Conservation (phyloP, 1,140 invertebrate species). For the Magallana angulata region DNA sequence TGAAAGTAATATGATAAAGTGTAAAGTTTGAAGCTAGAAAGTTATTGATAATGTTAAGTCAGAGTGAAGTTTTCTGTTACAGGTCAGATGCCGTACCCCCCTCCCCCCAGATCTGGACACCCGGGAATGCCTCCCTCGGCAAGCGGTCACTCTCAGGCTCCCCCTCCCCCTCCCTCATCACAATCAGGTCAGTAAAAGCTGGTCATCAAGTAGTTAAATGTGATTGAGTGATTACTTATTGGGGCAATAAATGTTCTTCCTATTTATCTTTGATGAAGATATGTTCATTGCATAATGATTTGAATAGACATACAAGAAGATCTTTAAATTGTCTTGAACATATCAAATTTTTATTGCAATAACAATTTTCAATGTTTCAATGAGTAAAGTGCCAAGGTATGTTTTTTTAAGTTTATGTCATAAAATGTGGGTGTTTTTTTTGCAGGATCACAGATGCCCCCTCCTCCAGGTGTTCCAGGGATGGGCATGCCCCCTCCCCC, state of each 20-base stretch:
- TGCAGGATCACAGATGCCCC: conserved; percentile 24
- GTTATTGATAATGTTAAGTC: not conserved
- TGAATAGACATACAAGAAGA: no score
- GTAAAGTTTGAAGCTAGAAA: no score
- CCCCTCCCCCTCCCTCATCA: conserved; percentile 41
- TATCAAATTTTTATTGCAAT: no score
- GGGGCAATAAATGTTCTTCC: no score
- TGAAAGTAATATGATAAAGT: no score
- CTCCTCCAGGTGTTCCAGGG: conserved; percentile 30
- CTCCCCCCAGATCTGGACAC: conserved; percentile 79
- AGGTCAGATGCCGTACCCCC: conserved; percentile 62
- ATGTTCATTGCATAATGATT: no score
- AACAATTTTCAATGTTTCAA: no score
- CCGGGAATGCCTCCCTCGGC: conserved; percentile 74
- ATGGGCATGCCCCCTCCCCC: conserved; percentile 49
- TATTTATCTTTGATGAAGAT: no score
- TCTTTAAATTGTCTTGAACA: no score
- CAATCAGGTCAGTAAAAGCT: not conserved
- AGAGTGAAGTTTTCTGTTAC: conserved; percentile 16
- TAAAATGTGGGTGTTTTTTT: not conserved
- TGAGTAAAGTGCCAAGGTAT: no score
- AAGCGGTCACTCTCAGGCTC: conserved; percentile 76
- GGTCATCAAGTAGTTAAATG: not conserved
- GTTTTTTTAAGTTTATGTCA: no score
- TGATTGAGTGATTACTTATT: no score